These are phyloP conservation scores for Procapra przewalskii DNA, from an alignment of 2,113 vertebrate species.

Conservation along the genomic window DNA sequence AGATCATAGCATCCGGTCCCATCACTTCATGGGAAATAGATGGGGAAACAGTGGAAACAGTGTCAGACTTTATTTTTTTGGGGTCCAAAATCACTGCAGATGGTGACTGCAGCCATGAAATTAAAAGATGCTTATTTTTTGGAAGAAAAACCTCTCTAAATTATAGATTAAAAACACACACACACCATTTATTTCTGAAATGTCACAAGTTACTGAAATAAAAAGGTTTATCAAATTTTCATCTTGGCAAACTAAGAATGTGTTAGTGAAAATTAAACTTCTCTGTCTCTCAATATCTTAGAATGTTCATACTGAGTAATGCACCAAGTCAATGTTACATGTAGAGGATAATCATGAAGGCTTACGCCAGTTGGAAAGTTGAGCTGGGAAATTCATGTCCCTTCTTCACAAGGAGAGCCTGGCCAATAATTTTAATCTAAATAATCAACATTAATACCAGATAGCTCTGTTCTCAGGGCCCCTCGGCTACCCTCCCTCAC, in stretches of 20 bases:
- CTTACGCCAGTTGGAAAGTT: not conserved
- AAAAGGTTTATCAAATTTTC: not conserved
- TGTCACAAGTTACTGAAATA: slow-evolving; percentile 7
- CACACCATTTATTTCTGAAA: not conserved
- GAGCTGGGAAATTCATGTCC: not conserved
- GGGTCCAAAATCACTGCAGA: too few relatives aligned
- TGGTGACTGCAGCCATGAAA: too few relatives aligned
- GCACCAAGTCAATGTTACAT: not conserved
- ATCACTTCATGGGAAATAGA: too few relatives aligned
- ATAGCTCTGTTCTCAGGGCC: not conserved
- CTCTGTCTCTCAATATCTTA: not conserved
- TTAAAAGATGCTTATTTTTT: too few relatives aligned
- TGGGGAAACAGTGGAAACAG: too few relatives aligned
- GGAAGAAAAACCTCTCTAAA: not conserved
- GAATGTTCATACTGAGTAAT: not conserved
- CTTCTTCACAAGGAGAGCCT: not conserved
- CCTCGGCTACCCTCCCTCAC: not conserved
- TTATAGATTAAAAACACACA: not conserved
- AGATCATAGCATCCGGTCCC: too few relatives aligned
- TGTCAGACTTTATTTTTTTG: too few relatives aligned
- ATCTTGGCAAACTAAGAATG: not conserved
- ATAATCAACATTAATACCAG: not conserved
- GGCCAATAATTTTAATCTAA: not conserved
- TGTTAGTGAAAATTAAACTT: not conserved
- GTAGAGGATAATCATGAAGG: not conserved